These are phyloP conservation scores for Cerceris rybyensis DNA, from an alignment of 2,888 invertebrate species.

Conservation along the genomic window DNA sequence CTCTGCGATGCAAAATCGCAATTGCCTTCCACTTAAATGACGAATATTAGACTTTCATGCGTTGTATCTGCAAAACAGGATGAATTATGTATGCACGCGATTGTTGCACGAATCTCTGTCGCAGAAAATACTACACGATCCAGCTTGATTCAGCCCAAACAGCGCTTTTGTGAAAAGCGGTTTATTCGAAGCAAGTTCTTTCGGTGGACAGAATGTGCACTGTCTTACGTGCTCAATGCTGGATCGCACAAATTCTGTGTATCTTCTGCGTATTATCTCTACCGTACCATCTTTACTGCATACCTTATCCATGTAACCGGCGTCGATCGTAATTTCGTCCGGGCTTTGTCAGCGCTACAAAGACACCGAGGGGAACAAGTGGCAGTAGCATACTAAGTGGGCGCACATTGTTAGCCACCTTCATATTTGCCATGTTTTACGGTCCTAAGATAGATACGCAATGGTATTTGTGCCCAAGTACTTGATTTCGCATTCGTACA, in stretches of 20 bases:
- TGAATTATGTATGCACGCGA: slow-evolving; percentile 8
- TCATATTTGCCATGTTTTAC: slow-evolving; percentile 30
- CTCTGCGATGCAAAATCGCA: slow-evolving; percentile 18
- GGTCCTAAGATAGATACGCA: slow-evolving; percentile 16
- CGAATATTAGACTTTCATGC: slow-evolving; percentile 17
- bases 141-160: background rate
- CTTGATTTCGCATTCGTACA: slow-evolving; percentile 16
- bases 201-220: slow-evolving; percentile 1
- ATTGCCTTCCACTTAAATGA: slow-evolving; percentile 22
- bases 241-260: slow-evolving; percentile 6
- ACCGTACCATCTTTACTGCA: slow-evolving; percentile 39
- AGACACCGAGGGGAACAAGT: slow-evolving; percentile 17
- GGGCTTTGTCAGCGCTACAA: slow-evolving; percentile 39
- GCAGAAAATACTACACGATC: background rate
- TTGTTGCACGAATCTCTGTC: background rate
- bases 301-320: slow-evolving; percentile 36
- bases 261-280: slow-evolving; percentile 33
- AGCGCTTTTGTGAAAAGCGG: slow-evolving; percentile 1
- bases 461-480: slow-evolving; percentile 16
- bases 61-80: slow-evolving; percentile 13
- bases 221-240: background rate
- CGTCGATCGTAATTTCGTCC: slow-evolving; percentile 51
- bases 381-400: slow-evolving; percentile 39
- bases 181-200: slow-evolving; percentile 1
- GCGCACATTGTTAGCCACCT: slow-evolving; percentile 37